Evolutionary conservation across 2,888 invertebrate species (phyloP), one percentile per base, ranked within the genome.

Genomic region (Dioctria rufipes): DNA sequence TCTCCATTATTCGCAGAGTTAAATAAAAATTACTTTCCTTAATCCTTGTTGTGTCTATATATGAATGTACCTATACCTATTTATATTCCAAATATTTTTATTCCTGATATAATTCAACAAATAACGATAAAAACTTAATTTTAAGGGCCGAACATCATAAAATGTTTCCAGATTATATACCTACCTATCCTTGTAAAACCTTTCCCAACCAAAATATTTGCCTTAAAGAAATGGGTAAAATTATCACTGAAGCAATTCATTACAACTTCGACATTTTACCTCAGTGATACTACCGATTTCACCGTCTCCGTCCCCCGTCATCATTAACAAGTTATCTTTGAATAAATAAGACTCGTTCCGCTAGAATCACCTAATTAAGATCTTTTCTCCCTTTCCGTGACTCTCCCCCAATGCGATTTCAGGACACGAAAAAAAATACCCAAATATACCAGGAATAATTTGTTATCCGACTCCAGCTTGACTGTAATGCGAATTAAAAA

Each of bases 401-500:
- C 9, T 40, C 42, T 6, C n/a, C 3, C 42, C 63, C 3, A 37
- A 13, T 43, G 51, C 66, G 13, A 11, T 43, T 4, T 3, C 43
- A 46, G 46, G 9, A 43, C 3, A 11, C 9, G 66, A 37, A 77
- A 77, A 25, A 77, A 77, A 42, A 42, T 73, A 49, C n/a, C 77
- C 63, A 49, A 46, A 63, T 63, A 25, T 25, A 77, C 37, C 77
- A 25, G 63, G 51, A 77, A 63, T 63, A 82, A 80, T 82, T 82
- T 82, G 82, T 82, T 78, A 82, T 78, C 80, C 78, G 69, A 67
- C 78, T 67, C 77, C 71, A 78, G 60, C 67, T 65, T 71, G 71
- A n/a, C 58, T 71, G 75, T 79, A 80, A 82, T 61, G 54, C 66
- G 79, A 80, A 82, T 82, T 82, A 80, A 80, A 82, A 82, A 80